These are phyloP conservation scores for Pammene fasciana DNA, from an alignment of 2,888 invertebrate genomes.

Conservation along the genomic window DNA sequence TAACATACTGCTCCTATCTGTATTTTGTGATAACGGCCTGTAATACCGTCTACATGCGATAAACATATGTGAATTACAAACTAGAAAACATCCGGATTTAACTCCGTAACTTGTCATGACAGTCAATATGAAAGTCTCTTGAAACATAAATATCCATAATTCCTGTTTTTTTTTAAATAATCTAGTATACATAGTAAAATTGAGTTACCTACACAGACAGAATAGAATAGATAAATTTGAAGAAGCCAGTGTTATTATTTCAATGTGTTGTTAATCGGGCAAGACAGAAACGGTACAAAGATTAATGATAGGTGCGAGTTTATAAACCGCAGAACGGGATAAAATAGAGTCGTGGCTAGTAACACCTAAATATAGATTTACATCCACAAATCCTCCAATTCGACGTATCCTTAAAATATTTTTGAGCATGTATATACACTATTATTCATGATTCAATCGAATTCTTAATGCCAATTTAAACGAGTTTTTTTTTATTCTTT, in stretches of 20 bases:
- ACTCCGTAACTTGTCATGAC: conserved; percentile 15
- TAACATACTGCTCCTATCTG: conserved; percentile 36
- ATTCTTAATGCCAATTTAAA: not conserved
- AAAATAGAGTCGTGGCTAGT: not conserved
- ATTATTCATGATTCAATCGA: not conserved
- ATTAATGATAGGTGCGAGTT: conserved; percentile 33
- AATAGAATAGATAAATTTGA: conserved; percentile 1
- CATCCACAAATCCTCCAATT: not conserved
- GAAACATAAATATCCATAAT: too few species aligned
- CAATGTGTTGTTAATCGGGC: not conserved
- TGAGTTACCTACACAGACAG: not conserved
- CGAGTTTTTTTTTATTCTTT: conserved; percentile 6
- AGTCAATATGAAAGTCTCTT: too few species aligned
- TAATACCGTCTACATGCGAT: conserved; percentile 62
- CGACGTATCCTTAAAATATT: too few species aligned
- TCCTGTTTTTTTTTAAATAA: too few species aligned
- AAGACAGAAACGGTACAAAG: conserved; percentile 3
- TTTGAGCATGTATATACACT: too few species aligned
- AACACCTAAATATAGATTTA: not conserved
- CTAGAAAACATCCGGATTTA: conserved; percentile 32
- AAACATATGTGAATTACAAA: conserved; percentile 41
- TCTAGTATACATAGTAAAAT: too few species aligned
- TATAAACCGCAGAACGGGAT: conserved; percentile 25
- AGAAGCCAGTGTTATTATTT: conserved; percentile 10
- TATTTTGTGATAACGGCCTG: conserved; percentile 56